Evolutionary conservation across 1,140 invertebrate genomes (phyloP).

Genomic region (Odontomachus brunneus): DNA sequence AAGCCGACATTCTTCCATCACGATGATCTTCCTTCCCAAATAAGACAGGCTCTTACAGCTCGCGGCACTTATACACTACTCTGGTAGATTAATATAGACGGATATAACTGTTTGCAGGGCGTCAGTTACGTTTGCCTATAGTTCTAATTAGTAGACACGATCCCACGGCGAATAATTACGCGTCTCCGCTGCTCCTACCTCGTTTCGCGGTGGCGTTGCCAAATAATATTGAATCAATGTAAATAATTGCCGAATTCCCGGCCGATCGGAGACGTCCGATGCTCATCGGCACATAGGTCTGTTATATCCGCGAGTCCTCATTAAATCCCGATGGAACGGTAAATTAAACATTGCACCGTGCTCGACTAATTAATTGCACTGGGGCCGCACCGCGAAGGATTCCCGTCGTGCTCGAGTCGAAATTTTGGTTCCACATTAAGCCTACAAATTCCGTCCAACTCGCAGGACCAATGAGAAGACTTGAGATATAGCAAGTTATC

Average conservation of each 20-base stretch:
- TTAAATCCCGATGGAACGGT: slow-evolving; percentile 43
- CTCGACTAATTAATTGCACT: slow-evolving; percentile 48
- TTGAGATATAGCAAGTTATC: too few relatives aligned
- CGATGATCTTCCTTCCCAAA: slow-evolving; percentile 21
- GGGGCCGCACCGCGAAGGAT: slow-evolving; percentile 6
- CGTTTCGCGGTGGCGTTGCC: slow-evolving; percentile 23
- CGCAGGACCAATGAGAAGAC: too few relatives aligned
- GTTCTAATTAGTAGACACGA: slow-evolving; percentile 51
- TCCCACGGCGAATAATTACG: slow-evolving; percentile 54
- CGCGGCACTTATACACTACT: slow-evolving; percentile 24
- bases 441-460: too few relatives aligned
- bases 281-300: slow-evolving; percentile 1
- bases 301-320: slow-evolving; percentile 44
- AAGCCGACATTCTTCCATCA: neutral
- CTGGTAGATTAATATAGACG: slow-evolving; percentile 49
- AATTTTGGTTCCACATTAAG: neutral
- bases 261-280: slow-evolving; percentile 10
- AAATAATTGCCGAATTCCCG: slow-evolving; percentile 50
- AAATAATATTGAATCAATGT: slow-evolving; percentile 58
- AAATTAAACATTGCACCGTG: slow-evolving; percentile 44
- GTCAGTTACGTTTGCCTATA: slow-evolving; percentile 46
- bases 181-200: slow-evolving; percentile 24
- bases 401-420: neutral
- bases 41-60: slow-evolving; percentile 33
- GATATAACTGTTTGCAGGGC: slow-evolving; percentile 40